Conservation (phyloP, 1,140 invertebrate species). For the Drosophila repletoides region DNA sequence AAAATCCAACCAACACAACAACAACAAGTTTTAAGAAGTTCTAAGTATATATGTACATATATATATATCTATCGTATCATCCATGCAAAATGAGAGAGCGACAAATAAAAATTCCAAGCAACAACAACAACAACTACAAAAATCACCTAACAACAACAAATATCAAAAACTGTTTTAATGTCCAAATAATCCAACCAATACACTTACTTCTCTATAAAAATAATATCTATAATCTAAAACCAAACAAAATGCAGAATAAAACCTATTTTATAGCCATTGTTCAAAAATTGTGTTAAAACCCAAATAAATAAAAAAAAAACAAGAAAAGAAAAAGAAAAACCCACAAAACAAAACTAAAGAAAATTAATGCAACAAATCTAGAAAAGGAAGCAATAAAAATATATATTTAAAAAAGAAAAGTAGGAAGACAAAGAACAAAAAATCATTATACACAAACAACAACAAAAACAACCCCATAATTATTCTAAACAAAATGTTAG, state of each 20-base stretch:
- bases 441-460: conserved; percentile 54
- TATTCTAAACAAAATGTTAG: conserved; percentile 69
- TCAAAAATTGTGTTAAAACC: conserved; percentile 38
- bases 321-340: conserved; percentile 20
- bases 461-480: conserved; percentile 30
- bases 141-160: conserved; percentile 14
- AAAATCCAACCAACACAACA: conserved; percentile 37
- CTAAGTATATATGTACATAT: not conserved
- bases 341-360: conserved; percentile 30
- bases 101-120: conserved; percentile 32
- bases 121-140: conserved; percentile 22
- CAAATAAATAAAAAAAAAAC: conserved; percentile 17
- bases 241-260: conserved; percentile 37
- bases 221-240: conserved; percentile 25
- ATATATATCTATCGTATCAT: conserved; percentile 35
- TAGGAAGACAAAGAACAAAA: conserved; percentile 10
- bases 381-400: conserved; percentile 1
- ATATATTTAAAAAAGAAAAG: conserved; percentile 11
- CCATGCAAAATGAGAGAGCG: conserved; percentile 30
- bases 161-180: conserved; percentile 58
- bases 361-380: conserved; percentile 30
- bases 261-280: conserved; percentile 42
- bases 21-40: no score
- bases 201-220: conserved; percentile 33
- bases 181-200: conserved; percentile 64